Base-by-base conservation (phyloP, 2,888 invertebrate species). In the Protophormia terraenovae region DNA sequence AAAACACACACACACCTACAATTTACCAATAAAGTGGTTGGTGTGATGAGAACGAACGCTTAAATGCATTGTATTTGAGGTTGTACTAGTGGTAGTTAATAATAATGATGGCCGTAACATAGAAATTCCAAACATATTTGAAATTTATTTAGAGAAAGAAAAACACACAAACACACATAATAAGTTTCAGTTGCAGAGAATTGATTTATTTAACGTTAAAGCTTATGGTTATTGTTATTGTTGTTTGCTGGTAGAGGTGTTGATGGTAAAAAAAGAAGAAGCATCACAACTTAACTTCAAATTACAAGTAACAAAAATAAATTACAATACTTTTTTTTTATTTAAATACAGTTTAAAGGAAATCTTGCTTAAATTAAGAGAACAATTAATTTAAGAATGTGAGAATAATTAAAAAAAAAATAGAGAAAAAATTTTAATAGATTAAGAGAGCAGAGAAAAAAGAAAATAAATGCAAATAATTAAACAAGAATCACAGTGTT, bases 401-500 rank as follows among this genome's bases (percentile, higher is more conserved):
- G n/a, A 6, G 24, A 22, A 47, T 19, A 38, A 38, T 38, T 38
- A 38, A 38, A 12, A 8, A 38, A 38, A 38, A 47, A 16, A 3
- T 0, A 1, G 47, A 0, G 47, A 47, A 19, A 32, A 66, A 22
- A n/a, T n/a, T n/a, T n/a, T n/a, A n/a, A n/a, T n/a, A n/a, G n/a
- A n/a, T n/a, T n/a, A n/a, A n/a, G n/a, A n/a, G n/a, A n/a, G n/a
- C n/a, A n/a, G n/a, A n/a, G n/a, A n/a, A n/a, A n/a, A n/a, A n/a
- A 22, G 16, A 45, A 67, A 41, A n/a, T 16, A 38, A 50, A 77
- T 19, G n/a, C 27, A 60, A 78, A 47, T 47, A 69, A 55, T 32
- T 35, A 10, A 64, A 80, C 32, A 80, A n/a, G n/a, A n/a, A 60
- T 80, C 73, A 73, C 73, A 73, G 73, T 35, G 66, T 66, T 41